These are phyloP conservation scores for Orientallactaga sibirica DNA, from an alignment of 2,797 vertebrate genomes.

Conservation along the genomic window DNA sequence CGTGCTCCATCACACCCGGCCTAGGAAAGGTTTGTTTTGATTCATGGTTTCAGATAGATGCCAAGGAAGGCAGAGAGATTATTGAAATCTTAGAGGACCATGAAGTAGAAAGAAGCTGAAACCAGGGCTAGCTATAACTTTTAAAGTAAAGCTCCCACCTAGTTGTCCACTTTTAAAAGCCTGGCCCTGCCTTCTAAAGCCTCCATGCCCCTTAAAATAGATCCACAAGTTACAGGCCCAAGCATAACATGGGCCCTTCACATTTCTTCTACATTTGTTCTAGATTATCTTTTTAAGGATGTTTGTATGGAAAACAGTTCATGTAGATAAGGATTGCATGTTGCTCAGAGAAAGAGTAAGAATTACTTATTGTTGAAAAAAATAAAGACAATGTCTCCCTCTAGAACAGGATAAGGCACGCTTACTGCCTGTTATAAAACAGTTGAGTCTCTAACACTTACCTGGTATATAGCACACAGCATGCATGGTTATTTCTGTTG, in stretches of 20 bases:
- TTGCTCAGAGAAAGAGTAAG: neutral
- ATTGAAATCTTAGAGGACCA: neutral
- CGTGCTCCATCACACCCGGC: no score
- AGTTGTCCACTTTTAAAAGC: neutral
- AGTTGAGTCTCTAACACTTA: neutral
- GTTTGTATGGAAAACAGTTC: neutral
- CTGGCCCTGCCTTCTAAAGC: neutral
- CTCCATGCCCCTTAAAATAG: neutral
- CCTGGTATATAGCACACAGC: neutral
- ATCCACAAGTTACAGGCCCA: neutral
- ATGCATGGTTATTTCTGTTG: neutral
- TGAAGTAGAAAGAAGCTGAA: neutral
- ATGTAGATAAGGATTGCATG: neutral
- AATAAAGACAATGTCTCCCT: neutral
- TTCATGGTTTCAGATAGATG: neutral
- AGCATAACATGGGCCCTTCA: neutral
- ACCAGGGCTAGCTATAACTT: neutral
- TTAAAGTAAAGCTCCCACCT: neutral
- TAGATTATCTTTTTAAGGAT: slow-evolving; percentile 17
- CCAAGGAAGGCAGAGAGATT: neutral
- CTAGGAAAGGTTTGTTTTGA: neutral
- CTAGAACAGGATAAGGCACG: neutral
- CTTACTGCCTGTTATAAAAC: slow-evolving; percentile 1
- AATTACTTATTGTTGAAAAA: neutral
- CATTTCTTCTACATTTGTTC: neutral